phyloP scores from a whole-genome alignment of 1,140 invertebrate species.

The Drosophila yakuba region DNA sequence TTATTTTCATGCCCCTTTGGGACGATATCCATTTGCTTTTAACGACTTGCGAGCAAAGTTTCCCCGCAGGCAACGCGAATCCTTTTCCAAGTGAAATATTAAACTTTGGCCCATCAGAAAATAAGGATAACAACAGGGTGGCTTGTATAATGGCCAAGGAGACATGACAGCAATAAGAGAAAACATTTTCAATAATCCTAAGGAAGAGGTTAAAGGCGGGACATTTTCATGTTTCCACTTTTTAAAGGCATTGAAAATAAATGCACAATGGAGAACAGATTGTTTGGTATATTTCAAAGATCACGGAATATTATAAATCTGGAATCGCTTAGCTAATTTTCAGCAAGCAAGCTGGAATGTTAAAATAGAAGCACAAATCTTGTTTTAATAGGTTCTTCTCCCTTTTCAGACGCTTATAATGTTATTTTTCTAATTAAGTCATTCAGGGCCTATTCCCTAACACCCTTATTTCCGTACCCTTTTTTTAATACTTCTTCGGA shows the following conservation, averaged over 20 bases:
- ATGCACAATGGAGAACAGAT: conserved; percentile 4
- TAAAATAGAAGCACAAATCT: not conserved
- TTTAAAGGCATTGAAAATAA: conserved; percentile 11
- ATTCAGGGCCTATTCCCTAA: conserved; percentile 12
- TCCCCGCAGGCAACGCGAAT: conserved; percentile 23
- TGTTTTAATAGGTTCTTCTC: not conserved
- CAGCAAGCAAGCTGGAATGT: not conserved
- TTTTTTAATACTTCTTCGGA: not conserved
- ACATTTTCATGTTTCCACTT: not conserved
- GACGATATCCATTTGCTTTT: conserved; percentile 43
- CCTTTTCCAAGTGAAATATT: conserved; percentile 43
- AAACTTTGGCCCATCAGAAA: conserved; percentile 39
- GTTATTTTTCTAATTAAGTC: conserved; percentile 50
- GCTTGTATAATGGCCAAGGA: conserved; percentile 29
- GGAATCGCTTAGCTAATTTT: conserved; percentile 1
- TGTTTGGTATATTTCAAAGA: not conserved
- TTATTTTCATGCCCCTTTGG: not conserved
- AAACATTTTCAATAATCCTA: conserved; percentile 42
- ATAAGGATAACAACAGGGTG: conserved; percentile 22
- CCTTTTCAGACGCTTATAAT: not conserved
- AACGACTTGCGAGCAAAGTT: conserved; percentile 44
- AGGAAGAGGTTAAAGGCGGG: conserved; percentile 11
- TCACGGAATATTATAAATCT: not conserved
- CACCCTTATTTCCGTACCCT: not conserved
- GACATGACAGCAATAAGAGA: conserved; percentile 33